phyloP scores from a whole-genome alignment of 2,797 vertebrate genomes.

The Sitta carolinensis region DNA sequence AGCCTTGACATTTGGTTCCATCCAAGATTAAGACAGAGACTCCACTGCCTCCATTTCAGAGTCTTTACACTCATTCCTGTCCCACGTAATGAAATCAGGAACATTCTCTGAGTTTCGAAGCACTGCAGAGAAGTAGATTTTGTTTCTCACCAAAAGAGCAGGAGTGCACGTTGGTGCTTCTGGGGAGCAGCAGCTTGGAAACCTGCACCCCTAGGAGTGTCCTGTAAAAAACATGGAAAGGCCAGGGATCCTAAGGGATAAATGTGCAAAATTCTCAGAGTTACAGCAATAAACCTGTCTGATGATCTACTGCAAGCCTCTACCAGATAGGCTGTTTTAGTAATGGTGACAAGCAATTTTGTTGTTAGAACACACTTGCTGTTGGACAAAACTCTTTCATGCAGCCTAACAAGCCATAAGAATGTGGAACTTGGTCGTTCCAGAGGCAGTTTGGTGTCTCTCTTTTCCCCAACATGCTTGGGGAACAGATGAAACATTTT shows the following conservation, averaged over 20 bases:
- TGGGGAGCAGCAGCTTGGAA: neutral
- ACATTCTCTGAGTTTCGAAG: neutral
- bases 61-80: slow-evolving; percentile 50
- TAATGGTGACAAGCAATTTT: neutral
- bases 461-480: fast-evolving
- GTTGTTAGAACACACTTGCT: neutral
- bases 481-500: neutral
- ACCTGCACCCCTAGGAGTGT: neutral
- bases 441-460: neutral
- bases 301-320: neutral
- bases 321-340: fast-evolving
- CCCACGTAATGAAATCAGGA: neutral
- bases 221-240: neutral
- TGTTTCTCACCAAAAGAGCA: neutral
- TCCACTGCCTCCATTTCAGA: neutral
- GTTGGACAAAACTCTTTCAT: neutral
- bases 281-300: neutral
- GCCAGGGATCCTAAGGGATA: neutral
- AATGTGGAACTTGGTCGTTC: neutral
- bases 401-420: neutral
- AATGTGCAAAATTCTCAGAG: neutral
- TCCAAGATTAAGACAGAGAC: slow-evolving; percentile 64
- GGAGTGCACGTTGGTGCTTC: neutral
- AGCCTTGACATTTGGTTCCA: slow-evolving; percentile 13
- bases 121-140: neutral